These are phyloP conservation scores for Gortyna flavago DNA, from an alignment of 2,888 invertebrate genomes.

Conservation along the genomic window DNA sequence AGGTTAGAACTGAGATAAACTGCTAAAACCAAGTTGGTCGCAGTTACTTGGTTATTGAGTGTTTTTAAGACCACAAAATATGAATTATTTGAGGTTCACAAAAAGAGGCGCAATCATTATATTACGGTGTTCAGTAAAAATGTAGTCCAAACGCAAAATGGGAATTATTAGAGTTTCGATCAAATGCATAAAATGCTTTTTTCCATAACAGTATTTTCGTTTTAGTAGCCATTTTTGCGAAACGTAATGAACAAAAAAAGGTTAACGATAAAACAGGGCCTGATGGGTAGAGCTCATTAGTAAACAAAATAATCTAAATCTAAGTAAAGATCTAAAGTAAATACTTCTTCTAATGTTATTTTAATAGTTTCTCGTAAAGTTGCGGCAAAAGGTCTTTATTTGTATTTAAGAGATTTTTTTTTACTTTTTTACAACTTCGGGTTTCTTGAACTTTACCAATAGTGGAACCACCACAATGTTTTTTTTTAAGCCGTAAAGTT, in stretches of 20 bases:
- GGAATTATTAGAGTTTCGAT: no score
- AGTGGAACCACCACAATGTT: no score
- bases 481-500: no score
- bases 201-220: not conserved
- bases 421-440: not conserved
- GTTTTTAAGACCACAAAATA: no score
- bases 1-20: no score
- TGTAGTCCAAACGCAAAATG: no score
- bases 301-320: conserved; percentile 28
- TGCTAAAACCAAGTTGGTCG: no score
- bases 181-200: no score
- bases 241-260: not conserved
- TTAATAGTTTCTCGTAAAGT: conserved; percentile 26
- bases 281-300: not conserved
- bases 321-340: conserved; percentile 11
- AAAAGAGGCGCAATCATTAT: no score
- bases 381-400: conserved; percentile 24
- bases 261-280: not conserved
- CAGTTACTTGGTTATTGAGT: no score
- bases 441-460: not conserved
- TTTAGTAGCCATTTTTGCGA: not conserved
- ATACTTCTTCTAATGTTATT: conserved; percentile 29
- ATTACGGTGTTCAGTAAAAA: no score
- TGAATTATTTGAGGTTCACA: no score
- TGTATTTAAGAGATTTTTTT: conserved; percentile 29